phyloP scores from a whole-genome alignment of 2,888 invertebrate species.

The Tipula lateralis region DNA sequence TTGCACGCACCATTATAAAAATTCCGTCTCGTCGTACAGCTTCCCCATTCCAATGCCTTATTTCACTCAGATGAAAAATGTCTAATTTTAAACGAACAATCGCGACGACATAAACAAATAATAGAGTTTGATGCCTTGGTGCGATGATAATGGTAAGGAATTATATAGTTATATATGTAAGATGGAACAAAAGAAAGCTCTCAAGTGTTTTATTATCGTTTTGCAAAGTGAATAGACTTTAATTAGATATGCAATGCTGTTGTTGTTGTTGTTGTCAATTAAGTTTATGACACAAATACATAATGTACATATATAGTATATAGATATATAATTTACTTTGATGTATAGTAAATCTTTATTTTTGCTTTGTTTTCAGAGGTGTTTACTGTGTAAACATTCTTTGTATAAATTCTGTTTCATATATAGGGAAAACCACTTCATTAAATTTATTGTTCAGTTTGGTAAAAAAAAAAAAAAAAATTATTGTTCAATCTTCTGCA shows the following conservation, averaged over 20 bases:
- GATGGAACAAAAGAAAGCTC: background rate
- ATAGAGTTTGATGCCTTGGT: background rate
- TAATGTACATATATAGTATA: background rate
- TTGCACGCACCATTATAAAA: background rate
- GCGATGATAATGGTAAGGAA: background rate
- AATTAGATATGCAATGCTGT: background rate
- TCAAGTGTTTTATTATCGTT: background rate
- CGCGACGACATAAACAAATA: background rate
- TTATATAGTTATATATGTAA: background rate
- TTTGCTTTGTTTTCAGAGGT: background rate
- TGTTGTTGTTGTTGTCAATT: background rate
- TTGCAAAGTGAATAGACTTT: background rate
- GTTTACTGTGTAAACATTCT: background rate
- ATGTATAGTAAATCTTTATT: background rate
- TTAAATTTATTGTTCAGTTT: constrained; percentile 9
- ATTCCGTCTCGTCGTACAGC: background rate
- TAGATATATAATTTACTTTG: background rate
- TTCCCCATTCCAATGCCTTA: background rate
- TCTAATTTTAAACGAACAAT: background rate
- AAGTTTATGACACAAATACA: background rate
- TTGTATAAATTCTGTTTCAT: background rate
- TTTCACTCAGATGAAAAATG: background rate
- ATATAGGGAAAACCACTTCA: constrained; percentile 12
- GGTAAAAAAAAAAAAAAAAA: background rate
- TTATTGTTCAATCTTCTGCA: background rate